A percentile compares a stretch with the other conserved stretches of the same genome.
Conservation (phyloP, 2,113 vertebrate genomes). For the Rousettus leschenaultii region DNA sequence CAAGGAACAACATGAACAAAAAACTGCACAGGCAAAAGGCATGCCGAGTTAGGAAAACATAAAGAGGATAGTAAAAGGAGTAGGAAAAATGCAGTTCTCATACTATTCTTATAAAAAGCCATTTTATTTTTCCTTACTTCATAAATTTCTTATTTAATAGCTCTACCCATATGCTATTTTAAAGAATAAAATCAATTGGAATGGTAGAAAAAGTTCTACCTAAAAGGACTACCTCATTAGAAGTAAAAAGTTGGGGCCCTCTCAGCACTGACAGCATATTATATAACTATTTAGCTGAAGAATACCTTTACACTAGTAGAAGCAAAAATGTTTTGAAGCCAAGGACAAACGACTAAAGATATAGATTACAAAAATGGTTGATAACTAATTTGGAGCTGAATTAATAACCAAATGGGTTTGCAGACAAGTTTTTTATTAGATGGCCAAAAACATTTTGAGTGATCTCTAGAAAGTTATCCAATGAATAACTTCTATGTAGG, state of each 20-base stretch:
- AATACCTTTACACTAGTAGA: background rate
- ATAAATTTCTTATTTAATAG: background rate
- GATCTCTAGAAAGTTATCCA: background rate
- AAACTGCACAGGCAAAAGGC: background rate
- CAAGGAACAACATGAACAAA: background rate
- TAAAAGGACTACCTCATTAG: background rate
- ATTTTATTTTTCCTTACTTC: constrained; percentile 14
- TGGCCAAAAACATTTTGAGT: background rate
- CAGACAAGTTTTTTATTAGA: background rate
- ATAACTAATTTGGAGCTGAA: background rate
- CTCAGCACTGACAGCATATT: background rate
- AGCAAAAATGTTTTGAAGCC: background rate
- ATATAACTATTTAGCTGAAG: background rate
- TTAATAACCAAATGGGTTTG: background rate
- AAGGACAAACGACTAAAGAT: background rate
- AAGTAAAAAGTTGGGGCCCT: background rate
- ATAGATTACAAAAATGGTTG: background rate
- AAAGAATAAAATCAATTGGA: background rate
- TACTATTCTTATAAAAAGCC: background rate
- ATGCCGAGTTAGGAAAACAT: background rate
- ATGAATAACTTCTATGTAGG: background rate
- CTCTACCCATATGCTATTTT: background rate
- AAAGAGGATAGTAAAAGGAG: background rate
- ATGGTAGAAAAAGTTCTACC: constrained; percentile 8
- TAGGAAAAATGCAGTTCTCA: background rate